Conservation (phyloP, 2,797 vertebrate species). For the Pseudochromis fuscus region DNA sequence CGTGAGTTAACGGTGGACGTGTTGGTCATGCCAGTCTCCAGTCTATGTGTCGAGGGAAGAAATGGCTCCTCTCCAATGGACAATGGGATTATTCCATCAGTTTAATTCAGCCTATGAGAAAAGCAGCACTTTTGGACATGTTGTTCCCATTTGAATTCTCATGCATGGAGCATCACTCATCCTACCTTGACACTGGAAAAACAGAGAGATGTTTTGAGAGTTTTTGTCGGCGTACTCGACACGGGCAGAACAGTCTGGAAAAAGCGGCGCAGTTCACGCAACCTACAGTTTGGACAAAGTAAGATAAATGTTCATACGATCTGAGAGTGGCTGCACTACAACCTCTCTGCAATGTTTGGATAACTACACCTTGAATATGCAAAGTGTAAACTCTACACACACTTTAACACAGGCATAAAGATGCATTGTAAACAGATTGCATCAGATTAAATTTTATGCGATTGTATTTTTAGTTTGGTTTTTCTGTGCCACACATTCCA, state of each 20-base stretch:
- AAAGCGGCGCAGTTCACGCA: not conserved
- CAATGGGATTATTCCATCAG: constrained; percentile 47
- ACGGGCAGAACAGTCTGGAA: constrained; percentile 35
- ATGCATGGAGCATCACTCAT: constrained; percentile 71
- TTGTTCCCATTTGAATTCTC: constrained; percentile 71
- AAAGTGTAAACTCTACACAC: not conserved
- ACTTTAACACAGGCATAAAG: no score
- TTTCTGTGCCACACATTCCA: not conserved
- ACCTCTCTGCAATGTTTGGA: not conserved
- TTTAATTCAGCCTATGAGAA: constrained; percentile 59
- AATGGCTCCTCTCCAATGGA: constrained; percentile 33
- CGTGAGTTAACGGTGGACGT: constrained; percentile 15
- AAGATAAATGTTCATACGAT: constrained; percentile 8
- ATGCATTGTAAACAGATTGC: not conserved
- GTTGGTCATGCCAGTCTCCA: constrained; percentile 46
- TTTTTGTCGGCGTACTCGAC: constrained; percentile 38
- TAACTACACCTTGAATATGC: constrained; percentile 3
- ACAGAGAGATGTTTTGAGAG: constrained; percentile 53
- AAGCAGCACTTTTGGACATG: constrained; percentile 57
- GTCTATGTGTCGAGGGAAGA: constrained; percentile 29
- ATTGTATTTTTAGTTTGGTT: not conserved
- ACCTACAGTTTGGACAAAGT: constrained; percentile 10
- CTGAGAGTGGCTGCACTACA: constrained; percentile 1
- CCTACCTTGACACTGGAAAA: constrained; percentile 68
- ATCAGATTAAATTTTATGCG: not conserved